Percentiles rank a stretch among this genome's conserved stretches.
Evolutionary conservation across 2,797 vertebrate genomes (phyloP).

Genomic region (Coranthus polyacanthus): DNA sequence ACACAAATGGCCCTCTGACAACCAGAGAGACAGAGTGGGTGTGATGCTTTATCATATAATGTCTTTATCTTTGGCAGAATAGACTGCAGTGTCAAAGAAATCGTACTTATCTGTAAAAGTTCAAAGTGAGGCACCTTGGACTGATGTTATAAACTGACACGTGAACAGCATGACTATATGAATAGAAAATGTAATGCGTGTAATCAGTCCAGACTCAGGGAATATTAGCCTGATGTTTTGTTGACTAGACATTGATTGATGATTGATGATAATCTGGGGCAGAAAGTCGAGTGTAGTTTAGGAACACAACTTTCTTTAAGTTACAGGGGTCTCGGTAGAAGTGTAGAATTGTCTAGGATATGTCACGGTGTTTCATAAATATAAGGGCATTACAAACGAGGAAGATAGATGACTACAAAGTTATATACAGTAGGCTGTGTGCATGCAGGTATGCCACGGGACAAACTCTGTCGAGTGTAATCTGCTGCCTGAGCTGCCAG

Average conservation of each 20-base stretch:
- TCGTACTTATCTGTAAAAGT: background rate
- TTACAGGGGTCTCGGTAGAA: no score
- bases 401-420: constrained; percentile 30
- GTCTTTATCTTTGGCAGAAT: constrained; percentile 39
- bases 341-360: background rate
- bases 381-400: constrained; percentile 2
- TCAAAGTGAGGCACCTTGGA: constrained; percentile 7
- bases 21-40: constrained; percentile 32
- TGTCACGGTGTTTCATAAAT: background rate
- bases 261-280: constrained; percentile 39
- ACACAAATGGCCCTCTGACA: constrained; percentile 53
- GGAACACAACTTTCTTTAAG: constrained; percentile 6
- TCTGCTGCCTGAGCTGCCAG: constrained; percentile 52
- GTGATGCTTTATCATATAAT: constrained; percentile 48
- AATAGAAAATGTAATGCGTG: no score
- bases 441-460: constrained; percentile 6
- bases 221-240: no score
- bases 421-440: constrained; percentile 15
- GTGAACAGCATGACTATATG: background rate
- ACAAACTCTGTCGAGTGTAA: constrained; percentile 37
- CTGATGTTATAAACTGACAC: background rate
- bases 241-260: no score
- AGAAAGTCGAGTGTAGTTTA: constrained; percentile 23
- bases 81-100: constrained; percentile 10
- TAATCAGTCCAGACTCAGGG: no score